phyloP scores from a whole-genome alignment of 2,797 vertebrate genomes.

The Eupleurogrammus muticus region DNA sequence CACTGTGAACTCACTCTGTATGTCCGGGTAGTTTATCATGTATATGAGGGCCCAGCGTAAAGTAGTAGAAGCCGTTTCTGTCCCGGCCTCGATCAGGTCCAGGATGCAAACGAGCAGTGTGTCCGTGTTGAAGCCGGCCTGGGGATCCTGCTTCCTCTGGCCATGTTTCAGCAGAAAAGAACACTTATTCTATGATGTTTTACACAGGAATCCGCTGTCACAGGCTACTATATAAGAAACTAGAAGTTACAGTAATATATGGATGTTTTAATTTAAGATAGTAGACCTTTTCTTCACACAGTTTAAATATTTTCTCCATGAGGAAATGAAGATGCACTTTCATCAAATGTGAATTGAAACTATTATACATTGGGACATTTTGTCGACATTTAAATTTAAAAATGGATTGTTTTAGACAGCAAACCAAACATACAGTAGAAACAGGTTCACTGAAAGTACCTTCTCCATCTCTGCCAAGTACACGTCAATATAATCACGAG shows the following conservation, averaged over 20 bases:
- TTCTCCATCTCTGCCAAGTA: slow-evolving; percentile 86
- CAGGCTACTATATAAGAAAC: no score
- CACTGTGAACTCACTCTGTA: slow-evolving; percentile 81
- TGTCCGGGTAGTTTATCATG: slow-evolving; percentile 87
- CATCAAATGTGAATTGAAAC: no score
- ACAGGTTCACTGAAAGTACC: slow-evolving; percentile 63
- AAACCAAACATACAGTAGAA: no score
- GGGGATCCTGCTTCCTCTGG: slow-evolving; percentile 78
- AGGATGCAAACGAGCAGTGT: slow-evolving; percentile 73
- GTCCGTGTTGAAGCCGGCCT: slow-evolving; percentile 82
- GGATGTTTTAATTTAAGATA: neutral
- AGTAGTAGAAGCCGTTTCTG: slow-evolving; percentile 78
- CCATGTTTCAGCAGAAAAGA: neutral
- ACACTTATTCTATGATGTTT: neutral
- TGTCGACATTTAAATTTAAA: no score
- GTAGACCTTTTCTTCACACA: neutral
- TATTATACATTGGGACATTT: no score
- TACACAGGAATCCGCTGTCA: no score
- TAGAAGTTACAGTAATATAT: no score
- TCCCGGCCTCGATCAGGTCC: slow-evolving; percentile 87
- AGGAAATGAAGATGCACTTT: no score
- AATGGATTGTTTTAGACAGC: no score
- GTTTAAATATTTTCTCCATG: neutral
- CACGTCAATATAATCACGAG: slow-evolving; percentile 86
- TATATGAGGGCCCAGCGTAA: slow-evolving; percentile 86